A percentile compares a stretch with the other conserved stretches of the same genome.
phyloP scores from a whole-genome alignment of 2,113 vertebrate genomes.

The Ibidorhyncha struthersii region DNA sequence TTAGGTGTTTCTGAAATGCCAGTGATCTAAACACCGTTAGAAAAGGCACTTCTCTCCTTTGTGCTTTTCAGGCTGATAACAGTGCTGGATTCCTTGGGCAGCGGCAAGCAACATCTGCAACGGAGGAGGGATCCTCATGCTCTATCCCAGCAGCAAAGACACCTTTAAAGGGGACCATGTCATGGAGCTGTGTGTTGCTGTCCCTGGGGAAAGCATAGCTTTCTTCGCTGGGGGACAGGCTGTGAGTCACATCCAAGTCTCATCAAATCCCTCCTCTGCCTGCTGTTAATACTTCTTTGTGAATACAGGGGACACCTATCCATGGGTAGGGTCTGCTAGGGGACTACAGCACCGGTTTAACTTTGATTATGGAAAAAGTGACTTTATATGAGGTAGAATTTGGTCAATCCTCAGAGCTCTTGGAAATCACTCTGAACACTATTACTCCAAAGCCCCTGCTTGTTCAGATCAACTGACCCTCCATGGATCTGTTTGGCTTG shows the following conservation, averaged over 20 bases:
- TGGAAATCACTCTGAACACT: not conserved
- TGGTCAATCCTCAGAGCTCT: not conserved
- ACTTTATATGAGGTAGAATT: not conserved
- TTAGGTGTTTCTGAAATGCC: slow-evolving; percentile 66
- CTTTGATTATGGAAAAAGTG: not conserved
- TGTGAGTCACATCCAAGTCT: not conserved
- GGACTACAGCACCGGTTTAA: not conserved
- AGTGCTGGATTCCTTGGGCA: slow-evolving; percentile 20
- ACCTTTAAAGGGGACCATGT: not conserved
- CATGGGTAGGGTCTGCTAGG: not conserved
- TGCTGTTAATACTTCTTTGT: not conserved
- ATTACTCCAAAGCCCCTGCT: not conserved
- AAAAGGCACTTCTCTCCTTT: not conserved
- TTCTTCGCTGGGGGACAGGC: not conserved
- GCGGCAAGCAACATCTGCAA: not conserved
- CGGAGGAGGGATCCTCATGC: not conserved
- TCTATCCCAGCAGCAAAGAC: not conserved
- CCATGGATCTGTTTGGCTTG: not conserved
- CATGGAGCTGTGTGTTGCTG: not conserved
- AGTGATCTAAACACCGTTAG: slow-evolving; percentile 31
- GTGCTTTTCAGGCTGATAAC: slow-evolving; percentile 37
- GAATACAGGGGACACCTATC: not conserved
- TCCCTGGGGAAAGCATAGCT: not conserved
- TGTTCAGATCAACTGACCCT: not conserved
- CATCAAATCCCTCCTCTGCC: not conserved